Evolutionary conservation across 2,797 vertebrate genomes (phyloP).

Genomic region (Cetoscarus ocellatus): DNA sequence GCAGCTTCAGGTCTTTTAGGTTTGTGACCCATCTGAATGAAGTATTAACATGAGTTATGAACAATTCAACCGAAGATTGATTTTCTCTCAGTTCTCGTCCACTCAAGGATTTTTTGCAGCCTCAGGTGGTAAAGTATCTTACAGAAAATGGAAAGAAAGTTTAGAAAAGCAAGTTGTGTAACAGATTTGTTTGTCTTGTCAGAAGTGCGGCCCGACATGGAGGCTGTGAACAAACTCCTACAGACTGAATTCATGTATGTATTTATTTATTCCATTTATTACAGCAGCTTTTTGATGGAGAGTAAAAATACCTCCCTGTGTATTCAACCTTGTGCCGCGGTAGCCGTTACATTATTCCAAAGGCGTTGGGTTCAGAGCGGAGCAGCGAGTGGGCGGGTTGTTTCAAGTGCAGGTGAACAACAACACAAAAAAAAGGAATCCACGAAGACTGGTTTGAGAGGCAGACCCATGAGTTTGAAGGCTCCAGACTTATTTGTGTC

Average conservation of each 20-base stretch:
- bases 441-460: neutral
- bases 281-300: neutral
- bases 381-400: constrained; percentile 4
- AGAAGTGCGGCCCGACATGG: neutral
- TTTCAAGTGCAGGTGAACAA: constrained; percentile 4
- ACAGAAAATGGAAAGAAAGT: neutral
- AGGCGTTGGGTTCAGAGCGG: neutral
- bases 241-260: neutral
- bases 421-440: neutral
- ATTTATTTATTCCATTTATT: neutral
- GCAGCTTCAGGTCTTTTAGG: neutral
- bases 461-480: neutral
- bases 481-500: neutral
- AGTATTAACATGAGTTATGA: neutral
- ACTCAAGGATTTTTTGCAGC: neutral
- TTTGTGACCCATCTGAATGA: neutral
- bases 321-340: constrained; percentile 1
- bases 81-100: neutral
- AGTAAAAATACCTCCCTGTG: neutral
- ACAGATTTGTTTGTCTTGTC: constrained; percentile 1
- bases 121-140: neutral
- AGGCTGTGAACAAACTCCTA: neutral
- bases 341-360: neutral
- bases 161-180: neutral
- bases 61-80: neutral